These are phyloP conservation scores for Metopolophium dirhodum DNA, from an alignment of 1,140 invertebrate genomes.

Conservation along the genomic window DNA sequence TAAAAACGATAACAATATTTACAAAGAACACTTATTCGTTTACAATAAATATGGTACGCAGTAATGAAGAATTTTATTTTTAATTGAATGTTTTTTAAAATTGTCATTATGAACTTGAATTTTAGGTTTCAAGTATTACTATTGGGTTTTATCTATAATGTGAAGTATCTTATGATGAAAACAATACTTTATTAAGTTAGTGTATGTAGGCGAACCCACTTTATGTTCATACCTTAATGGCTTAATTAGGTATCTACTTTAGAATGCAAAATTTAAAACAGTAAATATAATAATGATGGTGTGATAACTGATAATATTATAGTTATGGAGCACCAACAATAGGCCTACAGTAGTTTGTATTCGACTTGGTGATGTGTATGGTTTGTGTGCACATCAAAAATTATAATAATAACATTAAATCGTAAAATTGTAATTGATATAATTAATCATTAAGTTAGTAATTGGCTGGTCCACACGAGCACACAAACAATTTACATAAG, in stretches of 20 bases:
- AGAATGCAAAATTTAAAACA: not conserved
- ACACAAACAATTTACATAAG: not conserved
- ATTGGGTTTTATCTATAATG: not conserved
- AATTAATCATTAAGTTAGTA: not conserved
- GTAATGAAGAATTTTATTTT: slow-evolving; percentile 1
- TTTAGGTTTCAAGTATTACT: not conserved
- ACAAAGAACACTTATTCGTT: slow-evolving; percentile 5
- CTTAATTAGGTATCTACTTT: not conserved
- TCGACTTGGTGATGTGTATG: not conserved
- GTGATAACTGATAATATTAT: not conserved
- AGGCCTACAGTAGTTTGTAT: not conserved
- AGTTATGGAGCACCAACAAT: not conserved
- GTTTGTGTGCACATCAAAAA: not conserved
- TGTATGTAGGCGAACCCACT: not conserved
- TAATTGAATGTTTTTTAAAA: not conserved
- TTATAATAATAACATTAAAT: not conserved
- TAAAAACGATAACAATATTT: slow-evolving; percentile 50
- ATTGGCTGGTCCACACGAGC: not conserved
- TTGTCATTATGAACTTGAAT: not conserved
- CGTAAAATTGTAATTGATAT: not conserved
- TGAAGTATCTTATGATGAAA: not conserved
- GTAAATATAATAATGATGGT: not conserved
- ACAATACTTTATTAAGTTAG: not conserved
- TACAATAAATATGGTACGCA: not conserved
- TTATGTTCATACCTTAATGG: not conserved